Conservation (phyloP, 2,113 vertebrate genomes). For the Anolis sagrei region DNA sequence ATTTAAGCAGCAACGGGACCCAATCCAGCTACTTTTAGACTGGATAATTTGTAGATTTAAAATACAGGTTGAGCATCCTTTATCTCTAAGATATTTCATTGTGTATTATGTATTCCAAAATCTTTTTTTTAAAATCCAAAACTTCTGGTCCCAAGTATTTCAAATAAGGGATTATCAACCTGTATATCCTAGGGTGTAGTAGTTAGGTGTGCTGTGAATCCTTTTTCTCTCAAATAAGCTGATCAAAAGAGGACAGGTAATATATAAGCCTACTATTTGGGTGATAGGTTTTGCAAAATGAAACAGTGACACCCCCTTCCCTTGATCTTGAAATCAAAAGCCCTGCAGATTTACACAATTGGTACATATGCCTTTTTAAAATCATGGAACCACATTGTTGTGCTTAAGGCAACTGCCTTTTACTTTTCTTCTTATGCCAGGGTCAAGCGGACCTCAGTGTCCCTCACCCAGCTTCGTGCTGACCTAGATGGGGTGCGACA, state of each 20-base stretch:
- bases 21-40: background rate
- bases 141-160: no score
- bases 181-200: background rate
- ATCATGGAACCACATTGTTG: background rate
- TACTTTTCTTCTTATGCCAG: constrained; percentile 34
- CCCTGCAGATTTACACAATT: background rate
- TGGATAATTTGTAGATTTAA: no score
- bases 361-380: background rate
- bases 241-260: background rate
- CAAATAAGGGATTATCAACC: no score
- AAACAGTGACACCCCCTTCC: no score
- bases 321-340: background rate
- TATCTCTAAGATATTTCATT: no score
- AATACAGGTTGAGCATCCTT: no score
- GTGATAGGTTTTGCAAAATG: background rate
- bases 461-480: constrained; percentile 61
- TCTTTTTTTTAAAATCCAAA: background rate
- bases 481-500: constrained; percentile 67
- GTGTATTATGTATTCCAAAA: background rate
- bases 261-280: background rate
- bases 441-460: constrained; percentile 62
- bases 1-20: background rate
- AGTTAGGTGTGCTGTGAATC: background rate
- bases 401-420: background rate
- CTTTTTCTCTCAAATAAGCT: background rate